Base-by-base conservation (phyloP, 2,113 vertebrate genomes). In the Chaenocephalus aceratus region DNA sequence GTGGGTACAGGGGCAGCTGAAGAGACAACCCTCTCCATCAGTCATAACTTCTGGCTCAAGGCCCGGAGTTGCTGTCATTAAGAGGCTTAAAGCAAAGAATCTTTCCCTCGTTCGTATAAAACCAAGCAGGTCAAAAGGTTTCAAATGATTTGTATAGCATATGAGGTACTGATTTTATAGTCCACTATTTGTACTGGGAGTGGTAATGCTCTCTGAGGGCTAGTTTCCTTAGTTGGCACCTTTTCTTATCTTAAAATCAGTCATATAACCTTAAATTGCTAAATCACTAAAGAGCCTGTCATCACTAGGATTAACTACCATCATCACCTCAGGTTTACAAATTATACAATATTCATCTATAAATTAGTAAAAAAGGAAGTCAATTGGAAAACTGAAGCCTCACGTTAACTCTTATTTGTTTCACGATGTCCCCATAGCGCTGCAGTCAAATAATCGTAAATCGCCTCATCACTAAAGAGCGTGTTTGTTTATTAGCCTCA, bases 91-190 rank as follows among this genome's bases (percentile, higher is more conserved):
- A 95, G 89, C 90, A 94, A 97, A 96, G 95, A 96, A 96, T 97
- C 95, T 95, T 94, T 95, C 95, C 95, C 94, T 96, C 97, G 96
- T 96, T 97, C 95, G 95, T 95, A 96, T 96, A 96, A 92, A 97
- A 97, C 96, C 96, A 85, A 95, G 93, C 89, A 89, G 97, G 97
- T 97, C 97, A 97, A 97, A 96, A 97, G 96, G 97, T 96, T 97
- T 95, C 84, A 97, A 96, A 97, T 96, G 95, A 96, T 97, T 96
- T 97, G 96, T 95, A 96, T 96, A 95, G 96, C 95, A 94, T 95
- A 96, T 94, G 94, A 94, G 94, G 94, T 90, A 85, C 92, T 95
- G 94, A 94, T 94, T 96, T 96, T 96, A 88, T 88, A 49, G 71
- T 51, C 67, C 64, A 76, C 65, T 67, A 71, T 85, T 77, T 36